Conservation (phyloP, 1,140 invertebrate genomes). For the Limonius californicus region DNA sequence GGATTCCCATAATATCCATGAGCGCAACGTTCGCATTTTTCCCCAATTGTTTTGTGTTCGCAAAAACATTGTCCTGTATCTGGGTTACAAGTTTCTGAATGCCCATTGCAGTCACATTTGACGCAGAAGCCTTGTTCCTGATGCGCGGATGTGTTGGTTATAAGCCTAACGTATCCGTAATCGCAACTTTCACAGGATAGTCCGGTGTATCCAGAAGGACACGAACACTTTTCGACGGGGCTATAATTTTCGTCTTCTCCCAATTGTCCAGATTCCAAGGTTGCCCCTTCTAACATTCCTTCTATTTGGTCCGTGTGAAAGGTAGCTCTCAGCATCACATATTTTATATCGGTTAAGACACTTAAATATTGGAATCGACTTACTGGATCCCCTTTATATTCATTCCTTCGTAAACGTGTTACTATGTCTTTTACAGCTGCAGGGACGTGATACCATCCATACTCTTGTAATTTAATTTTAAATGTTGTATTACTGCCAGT, state of each 20-base stretch:
- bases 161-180: conserved; percentile 77
- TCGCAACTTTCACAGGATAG: conserved; percentile 81
- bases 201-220: conserved; percentile 68
- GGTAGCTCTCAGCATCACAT: conserved; percentile 82
- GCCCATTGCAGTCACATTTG: conserved; percentile 86
- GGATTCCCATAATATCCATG: conserved; percentile 92
- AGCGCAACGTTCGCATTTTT: conserved; percentile 80
- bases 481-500: conserved; percentile 50
- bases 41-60: conserved; percentile 61
- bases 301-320: conserved; percentile 94
- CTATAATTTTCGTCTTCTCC: conserved; percentile 33
- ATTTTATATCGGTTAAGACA: conserved; percentile 74
- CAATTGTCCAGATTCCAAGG: conserved; percentile 28
- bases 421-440: conserved; percentile 58
- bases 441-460: conserved; percentile 69
- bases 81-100: conserved; percentile 78
- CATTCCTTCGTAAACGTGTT: conserved; percentile 52
- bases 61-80: conserved; percentile 75
- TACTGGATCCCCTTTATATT: conserved; percentile 62
- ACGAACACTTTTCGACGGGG: conserved; percentile 61
- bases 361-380: conserved; percentile 77
- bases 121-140: conserved; percentile 62
- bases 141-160: conserved; percentile 55
- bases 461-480: conserved; percentile 62
- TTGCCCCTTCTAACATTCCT: conserved; percentile 52